Evolutionary conservation across 2,113 vertebrate genomes (phyloP).

Genomic region (Hemiprocne comata): DNA sequence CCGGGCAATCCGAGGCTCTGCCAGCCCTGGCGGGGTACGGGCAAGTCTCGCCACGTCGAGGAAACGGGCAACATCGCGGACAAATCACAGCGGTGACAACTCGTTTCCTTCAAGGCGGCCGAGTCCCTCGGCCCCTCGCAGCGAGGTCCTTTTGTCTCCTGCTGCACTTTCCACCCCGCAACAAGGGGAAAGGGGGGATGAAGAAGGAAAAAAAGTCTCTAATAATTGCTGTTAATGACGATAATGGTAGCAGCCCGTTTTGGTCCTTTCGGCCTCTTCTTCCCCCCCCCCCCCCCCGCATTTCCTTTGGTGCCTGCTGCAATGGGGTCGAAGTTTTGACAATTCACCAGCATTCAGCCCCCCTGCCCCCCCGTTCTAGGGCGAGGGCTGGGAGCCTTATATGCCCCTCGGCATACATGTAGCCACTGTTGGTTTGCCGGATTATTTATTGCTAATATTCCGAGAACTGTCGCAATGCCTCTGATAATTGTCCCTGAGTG

Average conservation of each 20-base stretch:
- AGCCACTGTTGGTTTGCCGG: not conserved
- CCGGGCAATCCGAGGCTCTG: not conserved
- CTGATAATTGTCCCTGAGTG: not conserved
- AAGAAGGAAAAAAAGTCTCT: not conserved
- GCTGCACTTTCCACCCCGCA: not conserved
- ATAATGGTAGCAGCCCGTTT: not conserved
- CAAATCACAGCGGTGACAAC: not conserved
- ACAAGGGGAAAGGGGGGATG: not conserved
- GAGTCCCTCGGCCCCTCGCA: not conserved
- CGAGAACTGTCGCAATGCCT: not conserved
- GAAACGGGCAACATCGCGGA: not conserved
- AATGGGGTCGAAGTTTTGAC: not conserved
- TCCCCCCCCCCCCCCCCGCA: not conserved
- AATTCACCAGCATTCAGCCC: not conserved
- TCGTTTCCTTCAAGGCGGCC: not conserved
- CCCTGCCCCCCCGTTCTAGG: not conserved
- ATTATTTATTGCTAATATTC: not conserved
- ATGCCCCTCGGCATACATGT: not conserved
- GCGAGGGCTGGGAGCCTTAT: not conserved
- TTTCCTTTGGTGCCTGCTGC: not conserved
- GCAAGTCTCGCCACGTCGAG: not conserved
- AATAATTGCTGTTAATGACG: not conserved
- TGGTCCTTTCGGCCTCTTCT: not conserved
- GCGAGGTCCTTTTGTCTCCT: constrained; percentile 15
- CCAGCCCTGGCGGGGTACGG: not conserved